Base-by-base conservation (phyloP, 2,113 vertebrate genomes). In the Epinephelus moara region DNA sequence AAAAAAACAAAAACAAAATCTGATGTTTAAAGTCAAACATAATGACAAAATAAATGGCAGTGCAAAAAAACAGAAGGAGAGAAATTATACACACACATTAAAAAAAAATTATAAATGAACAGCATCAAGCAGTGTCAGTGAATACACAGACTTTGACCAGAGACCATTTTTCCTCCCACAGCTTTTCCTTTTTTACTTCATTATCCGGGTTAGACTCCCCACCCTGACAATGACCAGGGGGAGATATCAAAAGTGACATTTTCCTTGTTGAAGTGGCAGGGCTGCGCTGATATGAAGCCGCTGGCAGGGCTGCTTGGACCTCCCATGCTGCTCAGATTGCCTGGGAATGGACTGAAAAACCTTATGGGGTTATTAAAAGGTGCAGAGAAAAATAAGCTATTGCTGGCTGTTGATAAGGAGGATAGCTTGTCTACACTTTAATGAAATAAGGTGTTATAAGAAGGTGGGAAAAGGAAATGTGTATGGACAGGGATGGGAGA, bases 221-320 rank as follows among this genome's bases (percentile, higher is more conserved):
- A 62, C 80, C 23, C 70, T 82, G 85, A 78, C 87, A 76, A 71
- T 89, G 87, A 89, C 90, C 90, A 74, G 66, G 63, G 87, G 90
- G 80, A 90, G 90, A 85, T 87, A 90, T 94, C 88, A 90, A 86
- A 84, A 90, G 89, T 91, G 91, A 89, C 92, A 91, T 89, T 89
- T 89, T 73, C 85, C 80, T 68, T 70, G 85, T 91, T 81, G 79
- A 88, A 91, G 82, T 84, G 81, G 81, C 88, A 66, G 78, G 40
- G 68, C 85, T 71, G 81, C 86, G 47, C 77, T 91, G 88, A 91
- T 91, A 89, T 86, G 85, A 86, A 84, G 78, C 86, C 71, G 68
- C 82, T 50, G 87, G 81, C 87, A 57, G 80, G 18, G 81, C 84
- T 66, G 79, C 83, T 73, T 80, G 70, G 82, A 81, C 83, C 91